phyloP scores from a whole-genome alignment of 2,113 vertebrate genomes.

The Haemorhous mexicanus region DNA sequence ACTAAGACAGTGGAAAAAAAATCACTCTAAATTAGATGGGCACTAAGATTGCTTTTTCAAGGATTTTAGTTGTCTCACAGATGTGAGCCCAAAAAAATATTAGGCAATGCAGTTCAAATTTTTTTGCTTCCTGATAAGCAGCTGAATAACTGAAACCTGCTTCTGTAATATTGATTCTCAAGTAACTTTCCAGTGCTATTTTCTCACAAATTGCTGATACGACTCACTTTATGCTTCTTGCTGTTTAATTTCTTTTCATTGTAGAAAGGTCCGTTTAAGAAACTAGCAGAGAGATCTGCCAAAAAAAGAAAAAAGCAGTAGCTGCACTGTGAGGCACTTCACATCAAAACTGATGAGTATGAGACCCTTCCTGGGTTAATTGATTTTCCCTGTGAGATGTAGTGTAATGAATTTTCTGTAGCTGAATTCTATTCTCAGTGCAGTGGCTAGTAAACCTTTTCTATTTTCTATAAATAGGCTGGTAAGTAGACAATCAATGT shows the following conservation, averaged over 20 bases:
- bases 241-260: conserved; percentile 5
- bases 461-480: not conserved
- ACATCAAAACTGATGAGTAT: not conserved
- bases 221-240: not conserved
- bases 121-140: not conserved
- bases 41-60: not conserved
- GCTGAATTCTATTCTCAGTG: not conserved
- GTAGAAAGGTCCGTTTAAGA: not conserved
- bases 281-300: not conserved
- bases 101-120: not conserved
- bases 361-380: not conserved
- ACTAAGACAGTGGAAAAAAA: not conserved
- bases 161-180: not conserved
- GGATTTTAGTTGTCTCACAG: not conserved
- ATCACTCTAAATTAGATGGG: not conserved
- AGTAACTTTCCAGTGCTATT: not conserved
- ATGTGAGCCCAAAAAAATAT: not conserved
- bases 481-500: not conserved
- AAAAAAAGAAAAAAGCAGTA: not conserved
- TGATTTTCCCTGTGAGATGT: not conserved
- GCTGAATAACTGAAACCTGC: not conserved
- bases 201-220: not conserved
- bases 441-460: not conserved
- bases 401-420: not conserved
- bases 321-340: not conserved